These are phyloP conservation scores for Struthidea cinerea DNA, from an alignment of 2,113 vertebrate genomes.

Conservation along the genomic window DNA sequence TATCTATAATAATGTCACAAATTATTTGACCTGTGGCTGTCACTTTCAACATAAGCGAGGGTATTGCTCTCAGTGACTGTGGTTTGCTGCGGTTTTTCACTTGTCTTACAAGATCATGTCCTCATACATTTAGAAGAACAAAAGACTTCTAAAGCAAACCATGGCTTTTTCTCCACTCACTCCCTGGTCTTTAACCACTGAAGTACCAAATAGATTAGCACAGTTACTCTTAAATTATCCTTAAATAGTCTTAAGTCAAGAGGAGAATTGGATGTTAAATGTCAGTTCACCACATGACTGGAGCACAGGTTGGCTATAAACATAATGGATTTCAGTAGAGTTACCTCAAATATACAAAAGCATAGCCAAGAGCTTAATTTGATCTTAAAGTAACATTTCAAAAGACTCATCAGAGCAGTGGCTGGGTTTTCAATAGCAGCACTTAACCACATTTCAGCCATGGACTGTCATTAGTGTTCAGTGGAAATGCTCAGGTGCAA, in stretches of 20 bases:
- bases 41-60: neutral
- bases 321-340: neutral
- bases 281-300: neutral
- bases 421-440: neutral
- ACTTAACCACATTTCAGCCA: neutral
- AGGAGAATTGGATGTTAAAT: neutral
- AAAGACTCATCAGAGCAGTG: neutral
- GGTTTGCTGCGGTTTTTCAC: neutral
- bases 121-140: neutral
- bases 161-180: neutral
- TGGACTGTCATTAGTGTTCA: neutral
- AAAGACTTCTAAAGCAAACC: neutral
- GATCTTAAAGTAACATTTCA: neutral
- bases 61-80: neutral
- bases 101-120: neutral
- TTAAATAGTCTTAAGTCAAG: neutral
- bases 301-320: neutral
- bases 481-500: neutral
- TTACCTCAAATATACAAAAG: neutral
- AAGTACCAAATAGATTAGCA: neutral
- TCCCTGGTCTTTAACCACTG: neutral
- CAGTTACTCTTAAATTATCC: neutral
- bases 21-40: neutral
- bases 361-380: neutral
- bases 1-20: neutral